Evolutionary conservation across 2,113 vertebrate species (phyloP).

Genomic region (Cyanoderma ruficeps): DNA sequence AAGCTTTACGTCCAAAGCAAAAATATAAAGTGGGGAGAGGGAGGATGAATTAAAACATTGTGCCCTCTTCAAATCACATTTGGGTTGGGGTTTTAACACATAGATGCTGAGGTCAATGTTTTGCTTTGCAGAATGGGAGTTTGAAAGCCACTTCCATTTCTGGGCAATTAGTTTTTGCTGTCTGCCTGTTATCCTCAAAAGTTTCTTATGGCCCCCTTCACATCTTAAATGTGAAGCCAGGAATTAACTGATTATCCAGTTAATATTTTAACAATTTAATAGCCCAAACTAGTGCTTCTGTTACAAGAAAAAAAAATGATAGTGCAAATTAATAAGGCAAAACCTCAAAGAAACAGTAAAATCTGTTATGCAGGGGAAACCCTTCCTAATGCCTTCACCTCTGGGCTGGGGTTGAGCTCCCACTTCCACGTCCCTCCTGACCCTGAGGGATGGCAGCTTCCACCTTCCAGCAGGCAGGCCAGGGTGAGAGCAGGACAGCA

Average conservation of each 20-base stretch:
- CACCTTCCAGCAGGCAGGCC: fast-evolving
- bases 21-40: fast-evolving
- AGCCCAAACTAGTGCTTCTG: neutral
- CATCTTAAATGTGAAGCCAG: neutral
- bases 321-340: neutral
- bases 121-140: neutral
- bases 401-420: neutral
- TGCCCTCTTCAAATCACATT: neutral
- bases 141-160: neutral
- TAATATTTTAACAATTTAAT: neutral
- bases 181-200: neutral
- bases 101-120: neutral
- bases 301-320: neutral
- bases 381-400: neutral
- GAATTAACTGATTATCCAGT: neutral
- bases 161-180: neutral
- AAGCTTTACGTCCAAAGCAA: neutral
- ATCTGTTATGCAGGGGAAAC: neutral
- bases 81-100: neutral
- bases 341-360: neutral
- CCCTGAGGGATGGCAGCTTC: too few relatives aligned
- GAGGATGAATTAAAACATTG: neutral
- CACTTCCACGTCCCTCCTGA: neutral
- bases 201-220: neutral
- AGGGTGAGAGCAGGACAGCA: neutral